These are phyloP conservation scores for Sminthopsis crassicaudata DNA, from an alignment of 2,113 vertebrate genomes.

Conservation along the genomic window DNA sequence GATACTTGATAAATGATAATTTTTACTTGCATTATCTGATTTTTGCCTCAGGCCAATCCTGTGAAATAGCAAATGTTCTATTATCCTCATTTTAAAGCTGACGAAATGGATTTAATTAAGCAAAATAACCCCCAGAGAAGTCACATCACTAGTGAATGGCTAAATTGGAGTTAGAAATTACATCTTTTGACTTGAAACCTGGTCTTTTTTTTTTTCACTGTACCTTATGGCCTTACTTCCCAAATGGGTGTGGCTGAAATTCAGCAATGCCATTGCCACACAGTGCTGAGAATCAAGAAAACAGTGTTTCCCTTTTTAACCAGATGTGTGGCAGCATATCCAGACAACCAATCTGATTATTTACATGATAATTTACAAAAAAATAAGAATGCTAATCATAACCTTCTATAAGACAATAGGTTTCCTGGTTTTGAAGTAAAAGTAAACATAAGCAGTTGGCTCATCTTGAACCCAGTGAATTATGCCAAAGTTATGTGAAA, in stretches of 20 bases:
- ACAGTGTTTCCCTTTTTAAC: not conserved
- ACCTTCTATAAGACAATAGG: not conserved
- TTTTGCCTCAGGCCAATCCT: not conserved
- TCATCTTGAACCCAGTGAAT: not conserved
- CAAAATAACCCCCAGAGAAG: too few relatives aligned
- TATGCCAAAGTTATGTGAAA: not conserved
- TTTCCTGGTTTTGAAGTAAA: slow-evolving; percentile 6
- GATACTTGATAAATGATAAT: not conserved
- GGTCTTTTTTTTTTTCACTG: not conserved
- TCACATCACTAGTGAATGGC: not conserved
- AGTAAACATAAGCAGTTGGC: not conserved
- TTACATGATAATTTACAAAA: not conserved
- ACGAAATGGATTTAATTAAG: not conserved
- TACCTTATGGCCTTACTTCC: not conserved
- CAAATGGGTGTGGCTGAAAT: not conserved
- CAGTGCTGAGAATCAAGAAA: not conserved
- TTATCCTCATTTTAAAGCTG: not conserved
- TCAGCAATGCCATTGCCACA: not conserved
- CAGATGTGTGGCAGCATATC: slow-evolving; percentile 25
- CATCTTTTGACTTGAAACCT: not conserved
- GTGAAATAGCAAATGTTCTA: not conserved
- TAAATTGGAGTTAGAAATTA: not conserved
- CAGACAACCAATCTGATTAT: not conserved
- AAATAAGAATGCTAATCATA: not conserved
- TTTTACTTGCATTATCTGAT: not conserved